Percentiles rank a stretch among this genome's conserved stretches.
Evolutionary conservation across 2,797 vertebrate genomes (phyloP).

Genomic region (Anabacerthia variegaticeps): DNA sequence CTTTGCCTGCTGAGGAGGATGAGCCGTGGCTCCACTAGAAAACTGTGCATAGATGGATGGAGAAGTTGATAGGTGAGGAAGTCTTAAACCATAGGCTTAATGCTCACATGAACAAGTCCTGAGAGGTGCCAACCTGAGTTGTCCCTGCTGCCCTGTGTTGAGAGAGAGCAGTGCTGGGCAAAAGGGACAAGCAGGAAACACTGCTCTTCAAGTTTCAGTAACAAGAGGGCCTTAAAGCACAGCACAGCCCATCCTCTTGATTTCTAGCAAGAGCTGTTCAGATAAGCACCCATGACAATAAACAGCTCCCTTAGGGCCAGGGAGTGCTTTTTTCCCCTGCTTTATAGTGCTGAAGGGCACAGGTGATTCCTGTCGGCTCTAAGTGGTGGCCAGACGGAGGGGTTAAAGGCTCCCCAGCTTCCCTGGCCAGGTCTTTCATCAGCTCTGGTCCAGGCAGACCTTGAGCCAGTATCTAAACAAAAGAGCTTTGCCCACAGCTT

Average conservation of each 20-base stretch:
- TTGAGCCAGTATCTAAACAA: not conserved
- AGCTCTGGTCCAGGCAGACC: not conserved
- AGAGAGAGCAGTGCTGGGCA: not conserved
- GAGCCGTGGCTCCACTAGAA: not conserved
- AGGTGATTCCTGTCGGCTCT: not conserved
- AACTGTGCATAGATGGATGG: rapidly evolving
- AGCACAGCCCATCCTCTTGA: not conserved
- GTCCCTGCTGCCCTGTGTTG: not conserved
- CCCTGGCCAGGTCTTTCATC: not conserved
- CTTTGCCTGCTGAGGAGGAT: not conserved
- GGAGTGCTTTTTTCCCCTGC: not conserved
- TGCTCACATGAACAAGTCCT: rapidly evolving
- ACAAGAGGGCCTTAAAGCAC: not conserved
- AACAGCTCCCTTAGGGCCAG: not conserved
- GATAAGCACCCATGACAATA: not conserved
- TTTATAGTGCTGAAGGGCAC: not conserved
- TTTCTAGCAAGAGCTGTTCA: not conserved
- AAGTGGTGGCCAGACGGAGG: not conserved
- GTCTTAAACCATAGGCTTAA: not conserved
- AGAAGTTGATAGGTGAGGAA: not conserved
- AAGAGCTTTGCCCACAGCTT: not conserved
- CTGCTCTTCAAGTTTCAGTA: not conserved
- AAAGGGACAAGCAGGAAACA: not conserved
- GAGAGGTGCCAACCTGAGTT: not conserved
- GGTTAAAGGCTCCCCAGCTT: not conserved